These are phyloP conservation scores for Saxicola maurus DNA, from an alignment of 2,797 vertebrate genomes.

Conservation along the genomic window DNA sequence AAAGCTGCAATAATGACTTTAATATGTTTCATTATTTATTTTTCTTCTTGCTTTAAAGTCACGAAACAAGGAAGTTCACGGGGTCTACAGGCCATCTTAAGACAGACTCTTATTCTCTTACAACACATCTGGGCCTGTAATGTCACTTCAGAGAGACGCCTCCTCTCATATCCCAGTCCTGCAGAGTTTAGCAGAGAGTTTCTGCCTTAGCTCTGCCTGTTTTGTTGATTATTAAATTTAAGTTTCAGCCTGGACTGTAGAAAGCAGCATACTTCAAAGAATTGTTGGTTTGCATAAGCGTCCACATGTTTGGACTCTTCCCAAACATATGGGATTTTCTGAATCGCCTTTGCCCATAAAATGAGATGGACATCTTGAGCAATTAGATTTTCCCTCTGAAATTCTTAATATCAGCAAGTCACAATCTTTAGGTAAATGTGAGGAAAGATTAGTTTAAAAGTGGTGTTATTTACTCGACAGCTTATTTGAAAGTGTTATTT, in stretches of 20 bases:
- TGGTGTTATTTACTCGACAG: background rate
- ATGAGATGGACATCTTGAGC: constrained; percentile 31
- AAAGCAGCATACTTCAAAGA: constrained; percentile 47
- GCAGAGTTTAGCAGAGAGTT: constrained; percentile 22
- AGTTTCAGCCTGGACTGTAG: constrained; percentile 36
- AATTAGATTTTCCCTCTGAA: constrained; percentile 5
- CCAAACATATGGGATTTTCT: constrained; percentile 56
- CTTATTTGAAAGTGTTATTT: background rate
- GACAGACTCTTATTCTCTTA: constrained; percentile 32
- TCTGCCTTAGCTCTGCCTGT: constrained; percentile 28
- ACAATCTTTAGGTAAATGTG: background rate
- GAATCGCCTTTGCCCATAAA: constrained; percentile 9
- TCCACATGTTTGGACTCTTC: constrained; percentile 49
- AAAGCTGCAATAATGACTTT: constrained; percentile 35
- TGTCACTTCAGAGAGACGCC: constrained; percentile 51
- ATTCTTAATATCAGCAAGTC: background rate
- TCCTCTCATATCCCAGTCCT: constrained; percentile 27
- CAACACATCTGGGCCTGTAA: constrained; percentile 49
- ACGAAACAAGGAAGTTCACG: constrained; percentile 42
- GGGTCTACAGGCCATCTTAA: constrained; percentile 35
- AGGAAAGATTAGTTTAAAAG: background rate
- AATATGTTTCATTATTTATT: constrained; percentile 55
- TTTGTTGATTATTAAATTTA: constrained; percentile 56
- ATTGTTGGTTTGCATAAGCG: constrained; percentile 39
- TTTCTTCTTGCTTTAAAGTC: constrained; percentile 47